phyloP scores from a whole-genome alignment of 2,797 vertebrate genomes.

The Eulemur mongoz region DNA sequence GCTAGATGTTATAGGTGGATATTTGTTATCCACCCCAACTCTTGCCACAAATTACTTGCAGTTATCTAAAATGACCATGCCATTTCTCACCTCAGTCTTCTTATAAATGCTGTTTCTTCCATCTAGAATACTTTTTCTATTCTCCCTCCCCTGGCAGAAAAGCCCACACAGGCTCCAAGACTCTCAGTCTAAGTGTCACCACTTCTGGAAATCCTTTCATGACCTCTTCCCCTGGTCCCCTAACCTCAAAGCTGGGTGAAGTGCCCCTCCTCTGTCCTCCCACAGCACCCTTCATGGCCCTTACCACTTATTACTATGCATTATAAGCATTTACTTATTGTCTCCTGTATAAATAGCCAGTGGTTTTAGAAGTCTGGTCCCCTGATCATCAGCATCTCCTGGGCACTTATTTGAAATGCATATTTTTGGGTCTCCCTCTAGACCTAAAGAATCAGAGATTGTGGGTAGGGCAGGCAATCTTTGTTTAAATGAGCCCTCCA shows the following conservation, averaged over 20 bases:
- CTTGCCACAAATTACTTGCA: background rate
- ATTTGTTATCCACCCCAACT: background rate
- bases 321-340: background rate
- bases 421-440: background rate
- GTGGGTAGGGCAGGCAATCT: background rate
- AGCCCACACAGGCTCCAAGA: background rate
- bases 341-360: background rate
- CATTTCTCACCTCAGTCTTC: background rate
- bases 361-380: background rate
- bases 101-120: background rate
- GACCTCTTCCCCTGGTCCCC: background rate
- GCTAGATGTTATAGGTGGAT: background rate
- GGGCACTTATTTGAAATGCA: conserved; percentile 1
- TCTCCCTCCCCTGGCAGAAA: background rate
- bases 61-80: background rate
- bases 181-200: background rate
- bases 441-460: background rate
- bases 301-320: background rate
- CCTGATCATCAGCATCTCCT: background rate
- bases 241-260: background rate
- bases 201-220: background rate
- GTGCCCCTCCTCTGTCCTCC: background rate
- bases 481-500: background rate
- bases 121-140: background rate
- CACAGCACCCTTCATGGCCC: background rate